Percentiles rank a stretch among this genome's conserved stretches.
These are phyloP conservation scores for Fissipunctia ypsillon DNA, from an alignment of 2,888 invertebrate species.

Conservation along the genomic window DNA sequence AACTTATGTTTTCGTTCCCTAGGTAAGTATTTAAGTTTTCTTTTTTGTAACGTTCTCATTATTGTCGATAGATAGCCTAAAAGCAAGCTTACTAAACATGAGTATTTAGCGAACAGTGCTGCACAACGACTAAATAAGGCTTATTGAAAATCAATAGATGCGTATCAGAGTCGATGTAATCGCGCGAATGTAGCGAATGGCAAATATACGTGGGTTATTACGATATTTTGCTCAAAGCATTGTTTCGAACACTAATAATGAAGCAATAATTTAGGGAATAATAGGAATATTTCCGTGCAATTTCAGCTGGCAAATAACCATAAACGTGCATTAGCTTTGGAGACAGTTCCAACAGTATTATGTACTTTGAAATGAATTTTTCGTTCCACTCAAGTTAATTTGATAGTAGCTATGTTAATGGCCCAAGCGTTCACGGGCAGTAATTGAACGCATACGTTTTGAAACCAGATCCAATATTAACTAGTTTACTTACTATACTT, in stretches of 20 bases:
- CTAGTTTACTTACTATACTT: too few relatives aligned
- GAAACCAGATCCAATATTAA: slow-evolving; percentile 22
- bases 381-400: slow-evolving; percentile 42
- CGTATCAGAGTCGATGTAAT: slow-evolving; percentile 59
- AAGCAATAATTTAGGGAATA: slow-evolving; percentile 31
- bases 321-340: slow-evolving; percentile 34
- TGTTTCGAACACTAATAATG: slow-evolving; percentile 32
- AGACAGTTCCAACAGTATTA: slow-evolving; percentile 26
- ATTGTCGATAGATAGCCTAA: not conserved
- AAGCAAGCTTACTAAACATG: slow-evolving; percentile 5
- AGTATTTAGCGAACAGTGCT: slow-evolving; percentile 34
- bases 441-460: slow-evolving; percentile 24
- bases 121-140: slow-evolving; percentile 48
- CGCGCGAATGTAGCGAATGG: slow-evolving; percentile 45
- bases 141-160: slow-evolving; percentile 67
- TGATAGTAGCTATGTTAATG: slow-evolving; percentile 22
- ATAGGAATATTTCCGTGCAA: slow-evolving; percentile 11
- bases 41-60: not conserved
- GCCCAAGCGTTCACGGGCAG: not conserved
- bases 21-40: not conserved
- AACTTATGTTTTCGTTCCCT: not conserved
- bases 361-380: slow-evolving; percentile 30
- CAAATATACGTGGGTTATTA: slow-evolving; percentile 17
- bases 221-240: slow-evolving; percentile 16
- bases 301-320: slow-evolving; percentile 38